phyloP scores from a whole-genome alignment of 2,113 vertebrate genomes.

The Nothoprocta pentlandii region DNA sequence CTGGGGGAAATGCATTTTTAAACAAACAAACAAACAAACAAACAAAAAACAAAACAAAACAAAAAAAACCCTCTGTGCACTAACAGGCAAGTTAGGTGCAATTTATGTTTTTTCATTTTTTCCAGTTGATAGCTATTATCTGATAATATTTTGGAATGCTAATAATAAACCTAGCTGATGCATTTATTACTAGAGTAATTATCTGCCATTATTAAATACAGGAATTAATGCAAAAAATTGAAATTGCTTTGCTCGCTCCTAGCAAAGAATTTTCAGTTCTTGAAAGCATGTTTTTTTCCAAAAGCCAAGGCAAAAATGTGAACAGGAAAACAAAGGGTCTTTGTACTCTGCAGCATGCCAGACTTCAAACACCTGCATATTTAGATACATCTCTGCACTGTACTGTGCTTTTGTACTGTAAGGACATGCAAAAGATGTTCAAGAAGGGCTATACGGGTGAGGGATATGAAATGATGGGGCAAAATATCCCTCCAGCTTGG shows the following conservation, averaged over 20 bases:
- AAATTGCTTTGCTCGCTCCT: background rate
- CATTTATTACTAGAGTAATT: background rate
- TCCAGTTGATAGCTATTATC: background rate
- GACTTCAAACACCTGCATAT: background rate
- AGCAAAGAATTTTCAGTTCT: background rate
- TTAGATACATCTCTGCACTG: background rate
- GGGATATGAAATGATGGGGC: background rate
- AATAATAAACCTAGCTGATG: background rate
- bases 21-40: background rate
- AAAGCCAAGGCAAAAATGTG: background rate
- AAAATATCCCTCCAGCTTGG: background rate
- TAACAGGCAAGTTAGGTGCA: background rate
- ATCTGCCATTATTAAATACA: background rate
- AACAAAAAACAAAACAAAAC: background rate
- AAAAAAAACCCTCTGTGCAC: background rate
- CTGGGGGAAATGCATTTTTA: background rate
- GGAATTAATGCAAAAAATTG: background rate
- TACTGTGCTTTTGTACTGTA: fast-evolving
- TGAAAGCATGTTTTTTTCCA: background rate
- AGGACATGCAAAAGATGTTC: fast-evolving
- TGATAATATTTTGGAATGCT: background rate
- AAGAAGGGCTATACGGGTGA: background rate
- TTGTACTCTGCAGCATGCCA: background rate
- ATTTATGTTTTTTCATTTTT: background rate
- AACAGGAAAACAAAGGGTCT: background rate